A percentile compares a stretch with the other conserved stretches of the same genome.
These are phyloP conservation scores for Daphoenositta chrysoptera DNA, from an alignment of 2,113 vertebrate species.

Conservation along the genomic window DNA sequence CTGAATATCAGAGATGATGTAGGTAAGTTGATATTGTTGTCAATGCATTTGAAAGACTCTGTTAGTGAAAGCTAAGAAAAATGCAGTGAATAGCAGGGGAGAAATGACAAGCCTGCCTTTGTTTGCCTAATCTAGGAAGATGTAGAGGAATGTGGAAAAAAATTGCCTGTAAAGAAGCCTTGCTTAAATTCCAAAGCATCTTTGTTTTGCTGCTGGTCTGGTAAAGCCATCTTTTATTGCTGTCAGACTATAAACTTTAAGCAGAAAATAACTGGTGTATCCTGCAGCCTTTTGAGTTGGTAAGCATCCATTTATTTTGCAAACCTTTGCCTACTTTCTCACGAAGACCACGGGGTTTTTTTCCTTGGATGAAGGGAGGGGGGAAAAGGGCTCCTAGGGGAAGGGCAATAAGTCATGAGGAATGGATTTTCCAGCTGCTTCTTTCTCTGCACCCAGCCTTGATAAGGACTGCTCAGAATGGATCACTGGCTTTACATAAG, in stretches of 20 bases:
- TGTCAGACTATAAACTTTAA: neutral
- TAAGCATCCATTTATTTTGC: neutral
- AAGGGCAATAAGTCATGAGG: neutral
- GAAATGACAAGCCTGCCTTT: neutral
- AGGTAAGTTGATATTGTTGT: conserved; percentile 68
- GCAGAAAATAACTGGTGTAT: neutral
- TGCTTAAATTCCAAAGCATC: neutral
- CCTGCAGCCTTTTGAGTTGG: neutral
- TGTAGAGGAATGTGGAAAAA: neutral
- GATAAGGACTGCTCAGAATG: neutral
- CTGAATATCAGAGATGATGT: conserved; percentile 72
- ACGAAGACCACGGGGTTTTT: neutral
- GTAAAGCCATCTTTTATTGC: neutral
- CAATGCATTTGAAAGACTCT: conserved; percentile 61
- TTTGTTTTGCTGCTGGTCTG: neutral
- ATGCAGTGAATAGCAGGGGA: neutral
- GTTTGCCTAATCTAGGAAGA: neutral
- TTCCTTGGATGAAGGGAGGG: neutral
- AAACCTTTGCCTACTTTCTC: neutral
- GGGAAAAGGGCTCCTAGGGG: neutral
- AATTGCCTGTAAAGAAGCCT: neutral
- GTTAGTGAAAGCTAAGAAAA: conserved; percentile 53
- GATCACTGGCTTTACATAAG: neutral
- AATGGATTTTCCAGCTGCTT: neutral
- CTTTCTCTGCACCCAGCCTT: neutral